phyloP scores from a whole-genome alignment of 2,113 vertebrate species.

The Spilogale gracilis region DNA sequence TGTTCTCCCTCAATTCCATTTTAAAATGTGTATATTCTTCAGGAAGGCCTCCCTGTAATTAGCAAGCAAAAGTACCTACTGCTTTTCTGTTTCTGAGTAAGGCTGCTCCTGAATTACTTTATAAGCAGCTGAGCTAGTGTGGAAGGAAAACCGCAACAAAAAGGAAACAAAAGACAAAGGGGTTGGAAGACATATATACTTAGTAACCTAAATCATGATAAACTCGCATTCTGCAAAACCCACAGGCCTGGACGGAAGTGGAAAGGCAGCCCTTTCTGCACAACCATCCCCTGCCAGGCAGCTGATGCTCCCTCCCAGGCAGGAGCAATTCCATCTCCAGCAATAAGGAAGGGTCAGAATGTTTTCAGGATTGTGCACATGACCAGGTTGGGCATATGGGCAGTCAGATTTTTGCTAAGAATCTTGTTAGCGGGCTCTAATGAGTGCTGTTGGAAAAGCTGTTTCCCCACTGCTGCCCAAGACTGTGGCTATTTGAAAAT shows the following conservation, averaged over 20 bases:
- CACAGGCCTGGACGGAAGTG: neutral
- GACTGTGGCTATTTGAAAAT: neutral
- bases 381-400: neutral
- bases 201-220: neutral
- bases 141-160: neutral
- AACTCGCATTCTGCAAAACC: neutral
- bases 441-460: neutral
- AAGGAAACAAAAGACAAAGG: neutral
- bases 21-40: neutral
- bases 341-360: neutral
- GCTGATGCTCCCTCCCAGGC: fast-evolving
- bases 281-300: neutral
- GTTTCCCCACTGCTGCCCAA: neutral
- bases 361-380: fast-evolving
- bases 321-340: neutral
- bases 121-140: neutral
- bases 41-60: neutral
- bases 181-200: neutral
- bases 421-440: neutral
- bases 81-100: neutral
- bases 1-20: neutral
- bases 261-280: neutral
- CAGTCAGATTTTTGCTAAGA: neutral
- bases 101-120: neutral
- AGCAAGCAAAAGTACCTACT: neutral